These are phyloP conservation scores for Hystrix brachyura DNA, from an alignment of 2,113 vertebrate species.

Conservation along the genomic window DNA sequence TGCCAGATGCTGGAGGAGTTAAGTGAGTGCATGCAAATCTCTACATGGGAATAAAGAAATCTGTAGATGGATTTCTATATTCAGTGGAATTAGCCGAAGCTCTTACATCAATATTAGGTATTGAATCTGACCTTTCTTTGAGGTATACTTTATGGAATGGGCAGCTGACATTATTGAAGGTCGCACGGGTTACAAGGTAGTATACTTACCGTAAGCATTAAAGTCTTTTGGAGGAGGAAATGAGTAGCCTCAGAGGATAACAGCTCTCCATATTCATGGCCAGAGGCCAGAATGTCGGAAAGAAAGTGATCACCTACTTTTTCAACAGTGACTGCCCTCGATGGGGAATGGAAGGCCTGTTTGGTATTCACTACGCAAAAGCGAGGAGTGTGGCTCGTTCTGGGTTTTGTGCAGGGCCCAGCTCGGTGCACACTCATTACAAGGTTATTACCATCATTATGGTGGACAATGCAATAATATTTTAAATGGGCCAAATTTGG, in stretches of 20 bases:
- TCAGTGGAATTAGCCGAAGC: conserved; percentile 69
- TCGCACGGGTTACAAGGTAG: conserved; percentile 69
- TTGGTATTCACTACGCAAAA: conserved; percentile 63
- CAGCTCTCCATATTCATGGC: conserved; percentile 80
- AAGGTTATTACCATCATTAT: conserved; percentile 79
- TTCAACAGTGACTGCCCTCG: conserved; percentile 28
- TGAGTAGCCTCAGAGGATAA: conserved; percentile 65
- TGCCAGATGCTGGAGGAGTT: conserved; percentile 51
- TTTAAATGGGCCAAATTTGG: conserved; percentile 77
- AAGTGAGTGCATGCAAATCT: conserved; percentile 42
- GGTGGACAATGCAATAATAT: conserved; percentile 81
- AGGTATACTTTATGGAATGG: conserved; percentile 75
- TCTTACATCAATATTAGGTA: conserved; percentile 73
- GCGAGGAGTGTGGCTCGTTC: conserved; percentile 33
- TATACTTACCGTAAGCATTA: conserved; percentile 80
- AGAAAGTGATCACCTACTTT: conserved; percentile 69
- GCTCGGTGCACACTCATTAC: conserved; percentile 65
- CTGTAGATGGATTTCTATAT: conserved; percentile 61
- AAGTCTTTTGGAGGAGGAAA: conserved; percentile 73
- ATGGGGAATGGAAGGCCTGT: conserved; percentile 46
- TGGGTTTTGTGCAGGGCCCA: conserved; percentile 50
- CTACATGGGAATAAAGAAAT: conserved; percentile 1
- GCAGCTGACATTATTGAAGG: conserved; percentile 71
- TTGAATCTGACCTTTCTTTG: conserved; percentile 72
- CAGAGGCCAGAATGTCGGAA: conserved; percentile 77